Conservation (phyloP, 2,888 invertebrate species). For the Octonoba sinensis region DNA sequence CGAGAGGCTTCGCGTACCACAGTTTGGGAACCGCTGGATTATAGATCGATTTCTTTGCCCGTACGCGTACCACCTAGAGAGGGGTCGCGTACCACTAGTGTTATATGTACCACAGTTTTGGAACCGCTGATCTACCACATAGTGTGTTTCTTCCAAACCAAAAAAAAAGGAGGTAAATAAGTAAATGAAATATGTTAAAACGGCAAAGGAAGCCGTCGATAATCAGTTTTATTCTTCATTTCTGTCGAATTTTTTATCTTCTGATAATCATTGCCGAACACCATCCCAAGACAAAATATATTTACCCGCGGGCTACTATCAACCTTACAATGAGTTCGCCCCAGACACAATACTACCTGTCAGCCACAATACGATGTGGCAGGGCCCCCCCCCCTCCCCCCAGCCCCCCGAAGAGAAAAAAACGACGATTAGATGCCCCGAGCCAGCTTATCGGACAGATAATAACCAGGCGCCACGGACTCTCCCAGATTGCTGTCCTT, state of each 20-base stretch:
- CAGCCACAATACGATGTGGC: conserved; percentile 43
- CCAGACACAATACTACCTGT: conserved; percentile 25
- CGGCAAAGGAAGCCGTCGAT: no score
- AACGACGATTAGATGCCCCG: conserved; percentile 34
- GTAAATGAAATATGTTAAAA: no score
- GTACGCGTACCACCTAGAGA: no score
- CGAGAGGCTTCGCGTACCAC: no score
- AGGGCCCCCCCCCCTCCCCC: neutral
- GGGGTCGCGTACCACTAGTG: no score
- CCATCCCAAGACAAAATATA: conserved; percentile 21
- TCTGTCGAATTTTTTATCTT: neutral
- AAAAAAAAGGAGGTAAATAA: no score
- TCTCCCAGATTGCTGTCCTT: conserved; percentile 45
- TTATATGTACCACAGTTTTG: no score
- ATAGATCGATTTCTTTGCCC: no score
- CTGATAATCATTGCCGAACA: conserved; percentile 39
- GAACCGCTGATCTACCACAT: no score
- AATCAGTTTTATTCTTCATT: no score
- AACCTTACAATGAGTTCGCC: conserved; percentile 1
- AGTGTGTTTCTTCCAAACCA: no score
- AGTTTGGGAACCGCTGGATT: no score
- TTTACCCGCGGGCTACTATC: conserved; percentile 8
- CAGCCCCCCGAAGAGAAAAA: conserved; percentile 1
- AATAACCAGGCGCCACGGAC: conserved; percentile 55
- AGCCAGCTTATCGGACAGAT: conserved; percentile 52